Evolutionary conservation across 2,113 vertebrate species (phyloP).

Genomic region (Anguilla rostrata): DNA sequence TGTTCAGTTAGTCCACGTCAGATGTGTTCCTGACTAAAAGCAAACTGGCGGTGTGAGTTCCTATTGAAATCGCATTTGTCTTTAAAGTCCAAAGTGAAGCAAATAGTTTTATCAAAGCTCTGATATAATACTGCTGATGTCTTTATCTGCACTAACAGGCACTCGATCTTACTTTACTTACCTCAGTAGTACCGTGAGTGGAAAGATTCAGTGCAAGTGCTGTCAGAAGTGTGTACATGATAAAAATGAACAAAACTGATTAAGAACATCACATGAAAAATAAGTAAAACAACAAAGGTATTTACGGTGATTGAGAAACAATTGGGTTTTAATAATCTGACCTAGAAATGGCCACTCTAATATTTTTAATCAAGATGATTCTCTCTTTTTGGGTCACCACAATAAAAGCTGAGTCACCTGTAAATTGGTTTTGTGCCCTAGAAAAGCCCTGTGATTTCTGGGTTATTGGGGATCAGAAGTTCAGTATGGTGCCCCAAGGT

Average conservation of each 20-base stretch:
- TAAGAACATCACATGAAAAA: background rate
- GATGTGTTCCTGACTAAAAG: slow-evolving; percentile 31
- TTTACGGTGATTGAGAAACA: background rate
- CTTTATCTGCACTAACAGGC: slow-evolving; percentile 43
- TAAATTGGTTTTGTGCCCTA: no score
- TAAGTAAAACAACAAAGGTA: background rate
- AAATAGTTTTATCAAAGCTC: slow-evolving; percentile 50
- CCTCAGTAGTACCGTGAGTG: no score
- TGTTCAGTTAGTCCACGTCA: slow-evolving; percentile 12
- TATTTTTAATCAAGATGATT: background rate
- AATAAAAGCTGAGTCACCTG: no score
- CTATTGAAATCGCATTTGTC: slow-evolving; percentile 30
- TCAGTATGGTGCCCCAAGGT: background rate
- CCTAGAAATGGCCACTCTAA: background rate
- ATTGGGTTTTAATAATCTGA: background rate
- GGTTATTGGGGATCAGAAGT: background rate
- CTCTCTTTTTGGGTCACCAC: no score
- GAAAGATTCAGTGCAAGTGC: background rate
- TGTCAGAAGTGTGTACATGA: background rate
- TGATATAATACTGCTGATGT: slow-evolving; percentile 62
- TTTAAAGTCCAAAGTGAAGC: slow-evolving; percentile 39
- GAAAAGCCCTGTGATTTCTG: no score
- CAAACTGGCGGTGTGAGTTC: slow-evolving; percentile 13
- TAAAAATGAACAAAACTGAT: background rate
- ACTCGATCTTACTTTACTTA: slow-evolving; percentile 36